Conservation (phyloP, 1,140 invertebrate species). For the Aphidius ervi region DNA sequence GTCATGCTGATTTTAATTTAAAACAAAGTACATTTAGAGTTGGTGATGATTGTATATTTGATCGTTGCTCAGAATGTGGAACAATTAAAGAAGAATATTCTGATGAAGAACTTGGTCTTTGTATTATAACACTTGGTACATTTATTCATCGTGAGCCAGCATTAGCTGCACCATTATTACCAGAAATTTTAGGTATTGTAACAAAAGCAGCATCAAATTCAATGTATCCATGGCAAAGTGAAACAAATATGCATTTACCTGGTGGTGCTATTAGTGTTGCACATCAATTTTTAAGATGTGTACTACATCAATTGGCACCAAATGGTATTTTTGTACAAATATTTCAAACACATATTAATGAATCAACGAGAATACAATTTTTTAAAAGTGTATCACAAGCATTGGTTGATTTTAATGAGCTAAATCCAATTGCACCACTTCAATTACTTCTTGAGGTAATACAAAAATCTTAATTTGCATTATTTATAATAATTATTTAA, state of each 20-base stretch:
- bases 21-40: constrained; percentile 64
- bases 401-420: constrained; percentile 93
- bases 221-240: constrained; percentile 87
- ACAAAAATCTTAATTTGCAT: not conserved
- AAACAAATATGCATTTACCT: constrained; percentile 81
- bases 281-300: constrained; percentile 93
- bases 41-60: constrained; percentile 68
- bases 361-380: constrained; percentile 70
- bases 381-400: constrained; percentile 91
- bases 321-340: constrained; percentile 96
- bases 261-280: constrained; percentile 89
- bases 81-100: constrained; percentile 86
- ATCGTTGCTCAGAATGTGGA: constrained; percentile 78
- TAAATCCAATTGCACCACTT: constrained; percentile 91
- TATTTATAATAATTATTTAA: not conserved
- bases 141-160: constrained; percentile 94
- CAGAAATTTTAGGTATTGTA: constrained; percentile 84
- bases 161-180: constrained; percentile 86
- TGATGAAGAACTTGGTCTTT: constrained; percentile 93
- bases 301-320: constrained; percentile 91
- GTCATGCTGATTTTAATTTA: constrained; percentile 52
- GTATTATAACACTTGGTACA: constrained; percentile 89
- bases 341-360: constrained; percentile 83
- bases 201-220: constrained; percentile 73
- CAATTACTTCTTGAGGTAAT: constrained; percentile 83